These are phyloP conservation scores for Channa argus DNA, from an alignment of 2,113 vertebrate species.

Conservation along the genomic window DNA sequence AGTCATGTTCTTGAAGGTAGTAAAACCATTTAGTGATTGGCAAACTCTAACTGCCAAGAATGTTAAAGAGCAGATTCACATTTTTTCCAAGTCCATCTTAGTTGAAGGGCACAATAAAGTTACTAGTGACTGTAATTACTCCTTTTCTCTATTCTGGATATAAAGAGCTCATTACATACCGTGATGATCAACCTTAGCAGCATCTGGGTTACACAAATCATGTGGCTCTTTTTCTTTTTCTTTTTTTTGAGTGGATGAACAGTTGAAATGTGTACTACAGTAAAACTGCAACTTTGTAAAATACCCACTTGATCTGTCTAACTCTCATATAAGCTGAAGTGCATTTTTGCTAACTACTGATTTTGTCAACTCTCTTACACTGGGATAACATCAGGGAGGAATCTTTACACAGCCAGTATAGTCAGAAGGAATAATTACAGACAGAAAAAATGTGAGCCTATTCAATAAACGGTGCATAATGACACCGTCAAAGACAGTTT, in stretches of 20 bases:
- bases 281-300: neutral
- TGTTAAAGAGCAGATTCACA: neutral
- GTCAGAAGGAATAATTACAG: conserved; percentile 13
- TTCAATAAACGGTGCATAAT: neutral
- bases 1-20: neutral
- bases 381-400: neutral
- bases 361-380: neutral
- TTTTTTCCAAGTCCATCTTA: neutral
- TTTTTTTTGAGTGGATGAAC: no score
- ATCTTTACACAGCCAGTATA: neutral
- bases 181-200: no score
- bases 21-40: neutral
- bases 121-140: no score
- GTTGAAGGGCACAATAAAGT: no score
- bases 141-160: no score
- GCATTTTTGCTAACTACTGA: neutral
- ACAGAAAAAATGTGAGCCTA: neutral
- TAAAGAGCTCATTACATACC: no score
- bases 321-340: neutral
- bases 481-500: conserved; percentile 9
- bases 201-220: no score
- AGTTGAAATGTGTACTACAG: no score
- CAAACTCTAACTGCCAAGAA: neutral
- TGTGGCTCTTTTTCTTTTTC: no score
- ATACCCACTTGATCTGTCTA: neutral